Evolutionary conservation across 1,140 invertebrate genomes (phyloP).

Genomic region (Octopus bimaculoides): DNA sequence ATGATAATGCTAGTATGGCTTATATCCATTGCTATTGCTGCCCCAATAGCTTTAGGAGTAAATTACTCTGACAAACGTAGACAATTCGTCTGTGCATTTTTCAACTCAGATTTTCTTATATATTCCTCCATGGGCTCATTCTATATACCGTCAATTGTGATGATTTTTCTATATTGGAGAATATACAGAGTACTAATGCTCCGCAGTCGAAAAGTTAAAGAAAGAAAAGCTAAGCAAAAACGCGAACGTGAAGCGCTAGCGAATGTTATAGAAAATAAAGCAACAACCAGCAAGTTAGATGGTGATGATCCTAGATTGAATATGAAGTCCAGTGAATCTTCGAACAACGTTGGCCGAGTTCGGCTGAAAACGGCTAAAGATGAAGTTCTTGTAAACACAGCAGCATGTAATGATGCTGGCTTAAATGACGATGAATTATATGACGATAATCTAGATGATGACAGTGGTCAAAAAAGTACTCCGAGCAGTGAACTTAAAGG

Average conservation of each 20-base stretch:
- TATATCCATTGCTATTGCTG: constrained; percentile 93
- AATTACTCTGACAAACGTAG: constrained; percentile 64
- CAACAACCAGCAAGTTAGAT: constrained; percentile 23
- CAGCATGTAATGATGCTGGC: constrained; percentile 53
- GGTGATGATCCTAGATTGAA: neutral
- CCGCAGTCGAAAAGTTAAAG: constrained; percentile 74
- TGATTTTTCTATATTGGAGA: constrained; percentile 97
- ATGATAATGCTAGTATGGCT: constrained; percentile 97
- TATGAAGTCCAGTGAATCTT: constrained; percentile 10
- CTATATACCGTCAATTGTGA: constrained; percentile 98
- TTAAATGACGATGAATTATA: constrained; percentile 71
- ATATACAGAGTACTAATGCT: constrained; percentile 90
- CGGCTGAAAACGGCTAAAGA: constrained; percentile 36
- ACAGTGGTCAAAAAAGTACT: constrained; percentile 44
- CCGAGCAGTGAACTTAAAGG: constrained; percentile 65
- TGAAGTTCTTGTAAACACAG: constrained; percentile 5
- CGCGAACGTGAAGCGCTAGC: constrained; percentile 29
- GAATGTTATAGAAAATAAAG: constrained; percentile 50
- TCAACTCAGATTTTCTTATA: constrained; percentile 97
- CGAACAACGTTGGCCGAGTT: constrained; percentile 28
- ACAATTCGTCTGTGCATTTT: constrained; percentile 78
- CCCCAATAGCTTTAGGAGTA: constrained; percentile 92
- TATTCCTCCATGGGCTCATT: constrained; percentile 97
- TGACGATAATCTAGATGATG: constrained; percentile 75
- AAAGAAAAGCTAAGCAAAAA: constrained; percentile 29